Conservation (phyloP, 2,113 vertebrate genomes). For the Neolamprologus cancellatus region DNA sequence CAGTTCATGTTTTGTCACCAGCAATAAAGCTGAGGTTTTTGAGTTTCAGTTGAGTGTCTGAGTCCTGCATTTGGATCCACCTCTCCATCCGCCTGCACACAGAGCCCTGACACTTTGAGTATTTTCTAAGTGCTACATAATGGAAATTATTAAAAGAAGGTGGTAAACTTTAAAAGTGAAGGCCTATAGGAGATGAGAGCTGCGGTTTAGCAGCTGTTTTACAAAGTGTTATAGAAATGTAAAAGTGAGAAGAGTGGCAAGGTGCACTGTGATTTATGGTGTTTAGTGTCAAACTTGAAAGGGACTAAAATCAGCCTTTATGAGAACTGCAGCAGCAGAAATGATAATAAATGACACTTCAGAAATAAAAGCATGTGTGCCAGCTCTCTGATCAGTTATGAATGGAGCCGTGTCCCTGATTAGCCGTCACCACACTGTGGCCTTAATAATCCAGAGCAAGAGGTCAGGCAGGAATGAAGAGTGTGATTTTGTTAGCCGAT, state of each 20-base stretch:
- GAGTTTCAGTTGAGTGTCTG: background rate
- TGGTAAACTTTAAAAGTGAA: background rate
- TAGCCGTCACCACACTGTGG: background rate
- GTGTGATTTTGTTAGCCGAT: background rate
- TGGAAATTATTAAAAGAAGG: background rate
- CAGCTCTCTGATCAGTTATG: background rate
- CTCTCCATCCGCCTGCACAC: background rate
- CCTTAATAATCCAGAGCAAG: conserved; percentile 12
- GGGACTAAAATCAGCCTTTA: background rate
- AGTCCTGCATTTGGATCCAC: background rate
- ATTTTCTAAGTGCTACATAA: background rate
- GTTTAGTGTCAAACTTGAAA: conserved; percentile 31
- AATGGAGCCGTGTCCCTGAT: background rate
- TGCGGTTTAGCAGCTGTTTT: background rate
- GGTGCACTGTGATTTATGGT: conserved; percentile 21
- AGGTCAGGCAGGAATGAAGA: background rate
- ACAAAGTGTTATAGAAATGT: background rate
- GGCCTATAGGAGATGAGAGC: conserved; percentile 7
- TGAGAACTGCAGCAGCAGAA: conserved; percentile 1
- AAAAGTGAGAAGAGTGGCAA: background rate
- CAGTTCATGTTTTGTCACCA: background rate
- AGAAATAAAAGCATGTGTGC: background rate
- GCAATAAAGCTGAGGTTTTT: background rate
- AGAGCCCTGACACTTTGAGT: background rate
- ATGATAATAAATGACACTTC: conserved; percentile 4